A percentile compares a stretch with the other conserved stretches of the same genome.
Conservation (phyloP, 2,888 invertebrate genomes). For the Lasioglossum malachurum region DNA sequence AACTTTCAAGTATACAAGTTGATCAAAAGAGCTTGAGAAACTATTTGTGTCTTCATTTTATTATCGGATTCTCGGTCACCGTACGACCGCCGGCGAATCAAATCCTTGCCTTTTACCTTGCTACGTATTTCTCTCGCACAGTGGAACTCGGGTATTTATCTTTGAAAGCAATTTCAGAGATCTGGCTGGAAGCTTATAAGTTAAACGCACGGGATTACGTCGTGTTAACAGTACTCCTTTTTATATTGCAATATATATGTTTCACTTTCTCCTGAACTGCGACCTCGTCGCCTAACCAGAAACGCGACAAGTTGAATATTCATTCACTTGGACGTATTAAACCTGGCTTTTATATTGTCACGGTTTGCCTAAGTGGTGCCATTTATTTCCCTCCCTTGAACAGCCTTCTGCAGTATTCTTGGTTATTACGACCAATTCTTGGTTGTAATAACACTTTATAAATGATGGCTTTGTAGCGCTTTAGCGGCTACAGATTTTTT, state of each 20-base stretch:
- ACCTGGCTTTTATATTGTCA: not conserved
- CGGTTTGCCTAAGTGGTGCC: conserved; percentile 2
- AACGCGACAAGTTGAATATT: not conserved
- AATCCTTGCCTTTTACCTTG: conserved; percentile 6
- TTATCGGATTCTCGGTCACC: conserved; percentile 31
- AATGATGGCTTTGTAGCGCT: not conserved
- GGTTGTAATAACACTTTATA: not conserved
- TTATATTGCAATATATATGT: conserved; percentile 1
- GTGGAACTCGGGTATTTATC: conserved; percentile 28
- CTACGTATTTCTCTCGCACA: not conserved
- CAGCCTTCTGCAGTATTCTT: not conserved
- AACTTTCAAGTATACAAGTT: conserved; percentile 6
- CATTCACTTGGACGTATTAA: not conserved
- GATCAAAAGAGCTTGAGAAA: conserved; percentile 19
- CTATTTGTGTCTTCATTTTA: conserved; percentile 30
- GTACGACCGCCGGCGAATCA: conserved; percentile 17
- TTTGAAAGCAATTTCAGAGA: conserved; percentile 23
- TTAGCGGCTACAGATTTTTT: not conserved
- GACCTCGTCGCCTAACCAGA: not conserved
- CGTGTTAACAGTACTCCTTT: not conserved
- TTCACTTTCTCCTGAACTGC: not conserved
- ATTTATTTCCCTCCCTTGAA: not conserved
- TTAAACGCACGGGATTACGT: not conserved
- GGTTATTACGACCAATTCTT: not conserved
- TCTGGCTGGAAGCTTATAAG: conserved; percentile 16